Evolutionary conservation across 2,113 vertebrate genomes (phyloP).

Genomic region (Terrapene triunguis): DNA sequence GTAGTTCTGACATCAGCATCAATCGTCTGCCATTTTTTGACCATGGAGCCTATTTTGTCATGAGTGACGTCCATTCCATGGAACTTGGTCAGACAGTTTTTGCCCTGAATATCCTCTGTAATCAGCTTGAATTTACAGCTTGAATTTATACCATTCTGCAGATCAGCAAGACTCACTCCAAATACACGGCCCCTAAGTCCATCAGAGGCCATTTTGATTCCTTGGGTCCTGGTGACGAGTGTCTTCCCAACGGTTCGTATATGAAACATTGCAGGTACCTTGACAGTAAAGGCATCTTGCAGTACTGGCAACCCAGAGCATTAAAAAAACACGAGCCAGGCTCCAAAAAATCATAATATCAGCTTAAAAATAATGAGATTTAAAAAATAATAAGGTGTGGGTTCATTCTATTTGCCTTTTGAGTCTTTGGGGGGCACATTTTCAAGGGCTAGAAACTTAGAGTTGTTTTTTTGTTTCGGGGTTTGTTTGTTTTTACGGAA

Average conservation of each 20-base stretch:
- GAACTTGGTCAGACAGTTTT: slow-evolving; percentile 98
- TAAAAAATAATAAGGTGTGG: too few species aligned
- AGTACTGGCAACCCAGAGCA: too few species aligned
- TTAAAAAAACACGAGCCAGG: too few species aligned
- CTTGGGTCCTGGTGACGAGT: slow-evolving; percentile 96
- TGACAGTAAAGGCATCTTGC: slow-evolving; percentile 78
- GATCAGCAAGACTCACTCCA: slow-evolving; percentile 96
- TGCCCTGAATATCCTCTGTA: slow-evolving; percentile 97
- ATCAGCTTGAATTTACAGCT: slow-evolving; percentile 98
- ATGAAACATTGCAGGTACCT: slow-evolving; percentile 98
- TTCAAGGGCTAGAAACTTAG: too few species aligned
- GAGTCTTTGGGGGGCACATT: too few species aligned
- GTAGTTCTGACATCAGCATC: slow-evolving; percentile 98
- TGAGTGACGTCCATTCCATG: slow-evolving; percentile 98
- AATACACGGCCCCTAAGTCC: slow-evolving; percentile 97
- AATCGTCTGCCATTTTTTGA: slow-evolving; percentile 99
- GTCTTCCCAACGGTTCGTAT: slow-evolving; percentile 98
- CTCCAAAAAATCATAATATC: too few species aligned
- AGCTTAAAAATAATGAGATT: too few species aligned
- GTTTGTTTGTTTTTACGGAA: too few species aligned
- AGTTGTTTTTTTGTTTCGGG: too few species aligned
- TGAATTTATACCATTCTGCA: slow-evolving; percentile 99
- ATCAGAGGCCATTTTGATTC: slow-evolving; percentile 98
- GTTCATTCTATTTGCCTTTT: too few species aligned
- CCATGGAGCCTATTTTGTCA: slow-evolving; percentile 99